Evolutionary conservation across 2,113 vertebrate genomes (phyloP), one percentile per base, ranked within the genome.

Genomic region (Mungos mungo): DNA sequence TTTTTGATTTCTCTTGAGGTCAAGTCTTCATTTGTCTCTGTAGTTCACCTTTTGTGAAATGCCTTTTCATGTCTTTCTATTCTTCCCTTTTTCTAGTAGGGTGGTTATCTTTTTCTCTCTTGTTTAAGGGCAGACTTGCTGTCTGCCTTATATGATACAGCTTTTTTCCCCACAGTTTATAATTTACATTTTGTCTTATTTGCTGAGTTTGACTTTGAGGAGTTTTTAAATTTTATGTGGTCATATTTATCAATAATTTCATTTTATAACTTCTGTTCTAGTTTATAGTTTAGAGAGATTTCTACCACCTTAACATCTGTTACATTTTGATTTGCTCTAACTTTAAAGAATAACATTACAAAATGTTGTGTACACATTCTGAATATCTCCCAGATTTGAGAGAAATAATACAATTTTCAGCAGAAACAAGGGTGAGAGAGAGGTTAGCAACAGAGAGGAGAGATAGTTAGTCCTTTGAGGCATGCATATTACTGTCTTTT

Each of bases 221-320:
- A 86, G 29, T 69, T 96, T 91, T 69, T 5, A 52, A 80, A 5
- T 86, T 69, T 66, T 90, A 63, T 88, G 19, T 91, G 41, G 60
- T 63, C 41, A 81, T 16, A 71, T 95, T 92, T 90, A 88, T 29
- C 23, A 13, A 68, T 69, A 68, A 80, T 95, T 93, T 96, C 35
- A 69, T 92, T 97, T 85, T 91, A 41, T 94, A 95, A 86, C 33
- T 95, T 92, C 72, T 81, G 19, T 35, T 69, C 38, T 91, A 68
- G 21, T 81, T 92, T 74, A 5, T 92, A 92, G 74, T 9, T 87
- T 68, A 80, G 72, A 91, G 63, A 88, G 21, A 16, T 18, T 66
- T 95, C 63, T 90, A 15, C 60, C 21, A 83, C 13, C 21, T 88
- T 68, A 83, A 35, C 13, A 60, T 88, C 77, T 95, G 27, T 65